A percentile compares a stretch with the other conserved stretches of the same genome.
These are phyloP conservation scores for Saguinus imperator DNA, from an alignment of 2,113 vertebrate genomes.

Conservation along the genomic window DNA sequence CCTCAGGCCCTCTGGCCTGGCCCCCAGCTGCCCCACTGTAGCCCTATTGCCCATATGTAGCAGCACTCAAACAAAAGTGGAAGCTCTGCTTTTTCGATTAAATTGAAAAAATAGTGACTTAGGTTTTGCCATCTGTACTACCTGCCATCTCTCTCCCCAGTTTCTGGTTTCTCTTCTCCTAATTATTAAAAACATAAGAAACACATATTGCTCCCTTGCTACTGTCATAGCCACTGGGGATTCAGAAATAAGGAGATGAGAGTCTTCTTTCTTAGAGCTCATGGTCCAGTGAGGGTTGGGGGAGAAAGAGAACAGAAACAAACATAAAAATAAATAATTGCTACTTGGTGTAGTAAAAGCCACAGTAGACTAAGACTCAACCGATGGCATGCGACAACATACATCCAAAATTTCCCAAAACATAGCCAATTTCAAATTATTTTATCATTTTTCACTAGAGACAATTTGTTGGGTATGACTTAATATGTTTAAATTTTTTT, in stretches of 20 bases:
- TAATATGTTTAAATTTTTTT: slow-evolving; percentile 3
- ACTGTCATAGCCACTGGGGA: background rate
- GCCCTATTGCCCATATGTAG: accelerated
- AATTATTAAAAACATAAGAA: slow-evolving; percentile 37
- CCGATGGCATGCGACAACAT: background rate
- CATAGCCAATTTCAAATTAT: background rate
- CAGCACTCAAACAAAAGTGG: background rate
- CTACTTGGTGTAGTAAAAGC: background rate
- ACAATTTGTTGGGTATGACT: background rate
- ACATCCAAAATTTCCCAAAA: background rate
- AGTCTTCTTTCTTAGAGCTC: background rate
- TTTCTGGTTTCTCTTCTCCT: background rate
- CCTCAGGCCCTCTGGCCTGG: background rate
- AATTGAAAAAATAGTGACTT: background rate
- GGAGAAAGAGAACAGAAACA: background rate
- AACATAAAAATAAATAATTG: background rate
- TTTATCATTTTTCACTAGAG: background rate
- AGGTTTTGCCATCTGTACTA: background rate
- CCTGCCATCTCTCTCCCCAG: background rate
- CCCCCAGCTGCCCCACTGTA: too few relatives aligned
- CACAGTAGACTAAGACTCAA: background rate
- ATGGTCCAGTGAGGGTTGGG: background rate
- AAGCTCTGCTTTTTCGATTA: background rate
- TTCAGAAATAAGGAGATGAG: background rate
- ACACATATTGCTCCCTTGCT: background rate